These are phyloP conservation scores for Amphiprion clarkii DNA, from an alignment of 2,797 vertebrate species.

Conservation along the genomic window DNA sequence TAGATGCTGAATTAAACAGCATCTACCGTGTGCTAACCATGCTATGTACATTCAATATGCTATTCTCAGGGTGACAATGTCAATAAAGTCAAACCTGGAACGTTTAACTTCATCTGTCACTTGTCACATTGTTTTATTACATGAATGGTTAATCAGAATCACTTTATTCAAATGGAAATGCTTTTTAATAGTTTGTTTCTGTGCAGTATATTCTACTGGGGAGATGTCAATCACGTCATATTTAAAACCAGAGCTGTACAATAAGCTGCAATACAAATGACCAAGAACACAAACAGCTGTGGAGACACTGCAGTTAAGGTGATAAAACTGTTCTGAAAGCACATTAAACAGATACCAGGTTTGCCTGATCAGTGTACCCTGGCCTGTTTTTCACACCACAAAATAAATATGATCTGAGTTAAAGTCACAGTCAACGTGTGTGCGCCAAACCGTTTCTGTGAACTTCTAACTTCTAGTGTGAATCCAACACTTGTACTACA, in stretches of 20 bases:
- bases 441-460: neutral
- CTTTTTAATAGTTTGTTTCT: constrained; percentile 4
- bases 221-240: constrained; percentile 28
- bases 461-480: neutral
- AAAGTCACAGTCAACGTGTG: neutral
- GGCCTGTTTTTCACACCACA: neutral
- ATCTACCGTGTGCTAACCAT: constrained; percentile 66
- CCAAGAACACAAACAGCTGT: neutral
- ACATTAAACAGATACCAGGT: constrained; percentile 3
- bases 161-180: constrained; percentile 21
- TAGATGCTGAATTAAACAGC: constrained; percentile 75
- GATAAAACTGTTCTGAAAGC: constrained; percentile 18
- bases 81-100: constrained; percentile 48
- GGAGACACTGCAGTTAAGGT: constrained; percentile 1
- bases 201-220: neutral
- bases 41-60: constrained; percentile 62
- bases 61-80: constrained; percentile 56
- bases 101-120: constrained; percentile 40
- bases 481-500: neutral
- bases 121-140: constrained; percentile 36
- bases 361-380: constrained; percentile 12
- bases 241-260: constrained; percentile 21
- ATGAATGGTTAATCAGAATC: constrained; percentile 38
- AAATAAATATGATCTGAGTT: neutral
- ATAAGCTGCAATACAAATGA: constrained; percentile 9